These are phyloP conservation scores for Acanthisitta chloris DNA, from an alignment of 2,113 vertebrate genomes.

Conservation along the genomic window DNA sequence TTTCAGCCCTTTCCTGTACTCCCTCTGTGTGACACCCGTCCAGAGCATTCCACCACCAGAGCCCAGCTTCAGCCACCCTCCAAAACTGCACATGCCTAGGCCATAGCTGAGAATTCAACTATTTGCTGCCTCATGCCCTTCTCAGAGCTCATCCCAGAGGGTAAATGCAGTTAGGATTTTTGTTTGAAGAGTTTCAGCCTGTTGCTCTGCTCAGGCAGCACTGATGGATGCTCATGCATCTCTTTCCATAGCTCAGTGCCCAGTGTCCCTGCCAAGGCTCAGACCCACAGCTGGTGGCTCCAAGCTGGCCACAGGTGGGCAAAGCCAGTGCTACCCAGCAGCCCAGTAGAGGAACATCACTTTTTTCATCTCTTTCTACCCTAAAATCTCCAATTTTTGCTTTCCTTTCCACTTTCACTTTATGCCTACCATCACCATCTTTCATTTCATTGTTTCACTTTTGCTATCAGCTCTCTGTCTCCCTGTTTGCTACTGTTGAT, in stretches of 20 bases:
- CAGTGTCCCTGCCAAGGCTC: neutral
- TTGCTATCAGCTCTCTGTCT: neutral
- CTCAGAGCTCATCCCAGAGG: neutral
- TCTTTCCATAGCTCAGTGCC: neutral
- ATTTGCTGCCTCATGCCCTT: fast-evolving
- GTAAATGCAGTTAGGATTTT: neutral
- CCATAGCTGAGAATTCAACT: neutral
- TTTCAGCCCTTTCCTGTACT: neutral
- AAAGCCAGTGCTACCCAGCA: neutral
- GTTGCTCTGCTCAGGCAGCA: neutral
- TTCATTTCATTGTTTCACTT: neutral
- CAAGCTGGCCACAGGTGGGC: neutral
- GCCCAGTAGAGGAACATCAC: neutral
- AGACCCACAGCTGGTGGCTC: neutral
- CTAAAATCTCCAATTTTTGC: neutral
- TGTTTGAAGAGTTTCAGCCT: neutral
- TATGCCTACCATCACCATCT: neutral
- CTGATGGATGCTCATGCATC: neutral
- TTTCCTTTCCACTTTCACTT: neutral
- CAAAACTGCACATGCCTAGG: neutral
- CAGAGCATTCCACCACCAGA: neutral
- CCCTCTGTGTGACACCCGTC: neutral
- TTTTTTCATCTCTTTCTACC: neutral
- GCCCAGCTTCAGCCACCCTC: neutral
- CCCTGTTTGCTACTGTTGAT: neutral